Base-by-base conservation (phyloP, 2,797 vertebrate species). In the Epinephelus malabaricus region DNA sequence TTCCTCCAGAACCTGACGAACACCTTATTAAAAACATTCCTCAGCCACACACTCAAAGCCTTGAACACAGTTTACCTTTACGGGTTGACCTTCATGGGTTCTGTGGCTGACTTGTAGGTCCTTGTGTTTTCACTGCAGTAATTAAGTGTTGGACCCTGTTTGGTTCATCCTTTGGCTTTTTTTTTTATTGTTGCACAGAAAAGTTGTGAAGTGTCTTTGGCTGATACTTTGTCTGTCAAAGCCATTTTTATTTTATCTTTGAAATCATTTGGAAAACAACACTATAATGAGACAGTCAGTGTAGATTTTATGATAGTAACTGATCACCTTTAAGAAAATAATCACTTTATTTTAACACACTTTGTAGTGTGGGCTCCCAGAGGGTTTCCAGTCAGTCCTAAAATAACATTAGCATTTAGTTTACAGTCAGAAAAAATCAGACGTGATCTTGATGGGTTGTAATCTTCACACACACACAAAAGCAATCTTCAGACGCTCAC, bases 1-100 rank as follows among this genome's bases (percentile, higher is more conserved):
- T 95, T 92, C 49, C 69, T 79, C 88, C 87, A 84, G 69, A 91
- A 87, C 64, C 83, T 73, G 54, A 80, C 60, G 27, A 73, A 73
- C 86, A 79, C 45, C 81, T 84, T 70, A 78, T 90, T n/a, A 88
- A 88, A 30, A 90, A 89, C 89, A 86, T 91, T 91, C 84, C 73
- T 82, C 47, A 14, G 59, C n/a, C 21, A 18, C 73, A 43, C 50
- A 64, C 53, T 62, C 58, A 23, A 56, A 69, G 69, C 59, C 3
- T 11, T 19, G 54, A 13, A 64, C 34, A 40, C 63, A 78, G 9
- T 69, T 81, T 17, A 45, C 68, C 53, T 43, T 43, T 43, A 12
- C 2, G 11, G 11, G 40, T 21, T n/a, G 3, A 45, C n/a, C 2
- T 61, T 27, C 19, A 6, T 7, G 6, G 40, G 17, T 21, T 51